Evolutionary conservation across 2,797 vertebrate species (phyloP).

Genomic region (Sebastes wilsoni): DNA sequence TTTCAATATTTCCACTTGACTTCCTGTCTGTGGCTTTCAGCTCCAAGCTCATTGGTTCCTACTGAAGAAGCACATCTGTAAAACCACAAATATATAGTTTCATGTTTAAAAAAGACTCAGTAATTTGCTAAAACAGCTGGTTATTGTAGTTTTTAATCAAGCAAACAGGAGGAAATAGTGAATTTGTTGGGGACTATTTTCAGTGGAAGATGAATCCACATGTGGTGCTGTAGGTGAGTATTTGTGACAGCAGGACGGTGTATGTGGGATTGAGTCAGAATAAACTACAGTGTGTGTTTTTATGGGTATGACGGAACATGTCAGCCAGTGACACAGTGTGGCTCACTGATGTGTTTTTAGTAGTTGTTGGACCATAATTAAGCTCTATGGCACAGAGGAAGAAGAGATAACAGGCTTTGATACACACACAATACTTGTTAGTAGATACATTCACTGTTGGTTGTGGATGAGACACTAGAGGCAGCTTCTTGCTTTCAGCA

Average conservation of each 20-base stretch:
- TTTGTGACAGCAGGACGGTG: neutral
- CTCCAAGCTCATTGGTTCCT: neutral
- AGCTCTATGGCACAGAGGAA: neutral
- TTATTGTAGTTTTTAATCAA: neutral
- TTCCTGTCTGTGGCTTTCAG: neutral
- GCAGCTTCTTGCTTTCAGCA: neutral
- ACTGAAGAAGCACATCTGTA: neutral
- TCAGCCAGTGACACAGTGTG: neutral
- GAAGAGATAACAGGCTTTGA: neutral
- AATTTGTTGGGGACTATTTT: neutral
- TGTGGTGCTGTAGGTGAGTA: neutral
- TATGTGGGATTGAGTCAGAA: neutral
- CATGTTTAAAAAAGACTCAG: neutral
- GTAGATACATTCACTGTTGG: neutral
- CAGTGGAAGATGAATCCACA: neutral
- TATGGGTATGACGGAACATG: neutral
- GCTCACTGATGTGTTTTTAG: neutral
- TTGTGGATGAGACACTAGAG: neutral
- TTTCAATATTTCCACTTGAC: neutral
- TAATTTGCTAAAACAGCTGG: neutral
- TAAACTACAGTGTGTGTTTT: neutral
- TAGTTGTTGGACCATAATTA: neutral
- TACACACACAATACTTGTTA: neutral
- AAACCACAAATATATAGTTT: neutral
- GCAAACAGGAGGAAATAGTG: neutral